phyloP scores from a whole-genome alignment of 23 tunicate genomes.

The Trididemnum nubilum region DNA sequence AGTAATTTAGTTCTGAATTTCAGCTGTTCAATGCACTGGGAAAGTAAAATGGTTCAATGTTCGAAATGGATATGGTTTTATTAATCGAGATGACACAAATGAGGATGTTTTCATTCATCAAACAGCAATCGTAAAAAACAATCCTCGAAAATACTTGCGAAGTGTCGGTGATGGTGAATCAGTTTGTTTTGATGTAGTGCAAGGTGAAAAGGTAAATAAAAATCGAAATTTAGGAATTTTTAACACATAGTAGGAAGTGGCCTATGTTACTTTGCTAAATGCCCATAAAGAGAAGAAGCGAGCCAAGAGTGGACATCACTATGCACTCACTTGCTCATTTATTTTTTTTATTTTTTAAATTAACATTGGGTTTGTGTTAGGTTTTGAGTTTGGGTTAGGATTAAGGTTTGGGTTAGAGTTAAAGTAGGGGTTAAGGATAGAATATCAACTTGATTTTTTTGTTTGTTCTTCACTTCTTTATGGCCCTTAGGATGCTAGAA shows the following conservation, averaged over 20 bases:
- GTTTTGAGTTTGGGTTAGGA: too few species aligned
- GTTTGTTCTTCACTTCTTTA: too few species aligned
- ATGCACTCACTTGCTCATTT: too few species aligned
- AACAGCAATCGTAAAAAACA: conserved; percentile 97
- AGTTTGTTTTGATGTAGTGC: conserved; percentile 98
- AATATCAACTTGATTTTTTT: too few species aligned
- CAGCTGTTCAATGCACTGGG: conserved; percentile 90
- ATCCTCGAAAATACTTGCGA: conserved; percentile 93
- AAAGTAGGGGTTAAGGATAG: too few species aligned
- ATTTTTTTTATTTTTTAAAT: too few species aligned
- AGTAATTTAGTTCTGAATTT: conserved; percentile 11
- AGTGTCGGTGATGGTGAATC: conserved; percentile 97
- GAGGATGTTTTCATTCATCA: conserved; percentile 99
- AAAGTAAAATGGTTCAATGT: conserved; percentile 99
- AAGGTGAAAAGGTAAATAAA: conserved; percentile 87
- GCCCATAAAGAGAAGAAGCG: too few species aligned
- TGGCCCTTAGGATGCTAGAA: too few species aligned
- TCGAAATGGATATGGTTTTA: conserved; percentile 99
- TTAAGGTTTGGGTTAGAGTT: too few species aligned
- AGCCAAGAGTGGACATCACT: too few species aligned
- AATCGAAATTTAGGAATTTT: neutral
- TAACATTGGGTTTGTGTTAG: too few species aligned
- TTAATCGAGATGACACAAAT: conserved; percentile 95
- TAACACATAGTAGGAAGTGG: neutral
- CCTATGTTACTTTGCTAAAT: neutral